phyloP scores from a whole-genome alignment of 2,113 vertebrate genomes.

The Aptenodytes forsteri region DNA sequence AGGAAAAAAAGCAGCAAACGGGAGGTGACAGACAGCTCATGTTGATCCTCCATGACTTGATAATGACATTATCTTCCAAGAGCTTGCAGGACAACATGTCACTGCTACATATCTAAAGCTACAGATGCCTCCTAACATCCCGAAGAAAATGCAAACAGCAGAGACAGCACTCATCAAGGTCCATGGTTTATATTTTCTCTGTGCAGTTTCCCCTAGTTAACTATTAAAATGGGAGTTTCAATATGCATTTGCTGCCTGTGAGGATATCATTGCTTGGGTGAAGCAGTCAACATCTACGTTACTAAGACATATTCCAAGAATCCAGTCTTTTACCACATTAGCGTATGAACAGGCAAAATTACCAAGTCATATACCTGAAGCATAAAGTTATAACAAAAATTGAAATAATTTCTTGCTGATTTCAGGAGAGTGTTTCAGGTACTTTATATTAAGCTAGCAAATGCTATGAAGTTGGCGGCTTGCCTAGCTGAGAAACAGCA shows the following conservation, averaged over 20 bases:
- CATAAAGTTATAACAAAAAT: not conserved
- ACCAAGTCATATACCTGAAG: not conserved
- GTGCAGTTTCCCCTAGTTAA: not conserved
- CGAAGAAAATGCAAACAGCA: not conserved
- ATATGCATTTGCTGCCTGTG: not conserved
- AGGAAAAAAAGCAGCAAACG: not conserved
- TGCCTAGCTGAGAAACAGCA: not conserved
- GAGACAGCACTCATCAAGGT: not conserved
- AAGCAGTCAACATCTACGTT: not conserved
- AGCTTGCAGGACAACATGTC: not conserved
- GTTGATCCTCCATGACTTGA: not conserved
- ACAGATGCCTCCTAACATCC: not conserved
- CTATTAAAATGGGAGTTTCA: not conserved
- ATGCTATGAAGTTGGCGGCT: not conserved
- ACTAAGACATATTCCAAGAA: not conserved
- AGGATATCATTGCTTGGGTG: not conserved
- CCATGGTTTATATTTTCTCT: not conserved
- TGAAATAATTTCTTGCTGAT: not conserved
- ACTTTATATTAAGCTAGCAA: not conserved
- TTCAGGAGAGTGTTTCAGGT: not conserved
- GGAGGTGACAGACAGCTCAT: not conserved
- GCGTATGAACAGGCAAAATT: not conserved
- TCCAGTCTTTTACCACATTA: not conserved
- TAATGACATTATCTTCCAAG: not conserved
- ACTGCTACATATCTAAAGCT: not conserved